These are phyloP conservation scores for Nephrotoma guestfalica DNA, from an alignment of 2,888 invertebrate genomes.

Conservation along the genomic window DNA sequence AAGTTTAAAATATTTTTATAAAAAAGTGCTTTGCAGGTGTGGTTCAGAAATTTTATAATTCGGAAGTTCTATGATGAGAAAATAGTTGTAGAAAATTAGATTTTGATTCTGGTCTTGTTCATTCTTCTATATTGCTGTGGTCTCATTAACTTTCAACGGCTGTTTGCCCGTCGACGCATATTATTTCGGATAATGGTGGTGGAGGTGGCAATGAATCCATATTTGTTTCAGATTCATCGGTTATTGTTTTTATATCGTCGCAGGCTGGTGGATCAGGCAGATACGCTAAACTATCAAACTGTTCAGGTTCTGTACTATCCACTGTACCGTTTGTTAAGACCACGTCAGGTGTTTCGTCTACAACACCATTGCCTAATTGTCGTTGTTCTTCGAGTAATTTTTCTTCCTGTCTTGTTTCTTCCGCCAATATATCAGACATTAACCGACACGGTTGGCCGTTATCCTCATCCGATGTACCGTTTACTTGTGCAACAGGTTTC, in stretches of 20 bases:
- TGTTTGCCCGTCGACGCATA: neutral
- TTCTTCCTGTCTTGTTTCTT: constrained; percentile 31
- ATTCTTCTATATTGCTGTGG: neutral
- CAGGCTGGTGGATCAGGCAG: constrained; percentile 30
- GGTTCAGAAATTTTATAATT: neutral
- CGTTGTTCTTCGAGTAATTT: constrained; percentile 36
- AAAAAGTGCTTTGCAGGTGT: neutral
- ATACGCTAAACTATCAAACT: constrained; percentile 29
- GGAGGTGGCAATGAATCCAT: constrained; percentile 31
- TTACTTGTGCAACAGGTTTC: constrained; percentile 8
- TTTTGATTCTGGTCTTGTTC: neutral
- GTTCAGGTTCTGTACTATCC: neutral
- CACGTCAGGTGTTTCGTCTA: neutral
- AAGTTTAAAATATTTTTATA: neutral
- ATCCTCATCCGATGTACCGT: neutral
- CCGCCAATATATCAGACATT: constrained; percentile 19
- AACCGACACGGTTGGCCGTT: constrained; percentile 1
- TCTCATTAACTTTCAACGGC: neutral
- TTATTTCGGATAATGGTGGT: constrained; percentile 17
- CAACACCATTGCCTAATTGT: constrained; percentile 33
- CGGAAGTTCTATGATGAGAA: neutral
- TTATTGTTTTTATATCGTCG: constrained; percentile 29
- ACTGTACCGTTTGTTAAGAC: neutral
- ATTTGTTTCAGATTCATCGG: constrained; percentile 24
- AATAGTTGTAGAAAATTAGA: neutral